phyloP scores from a whole-genome alignment of 1,140 invertebrate genomes.

The Ylistrum balloti region DNA sequence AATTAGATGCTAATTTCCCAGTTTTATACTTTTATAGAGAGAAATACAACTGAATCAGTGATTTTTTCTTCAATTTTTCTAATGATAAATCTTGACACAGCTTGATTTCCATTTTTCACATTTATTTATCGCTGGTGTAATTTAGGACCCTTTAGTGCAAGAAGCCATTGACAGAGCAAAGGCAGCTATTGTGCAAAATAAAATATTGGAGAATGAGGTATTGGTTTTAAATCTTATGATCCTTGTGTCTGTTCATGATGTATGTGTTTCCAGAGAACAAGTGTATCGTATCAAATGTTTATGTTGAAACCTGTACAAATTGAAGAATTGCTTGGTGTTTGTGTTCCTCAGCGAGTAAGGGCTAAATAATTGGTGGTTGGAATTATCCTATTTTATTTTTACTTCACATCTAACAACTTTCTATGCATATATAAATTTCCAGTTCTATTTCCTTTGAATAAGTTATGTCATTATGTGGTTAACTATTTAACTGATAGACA shows the following conservation, averaged over 20 bases:
- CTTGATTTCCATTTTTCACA: background rate
- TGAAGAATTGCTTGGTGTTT: too few relatives aligned
- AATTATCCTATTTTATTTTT: too few relatives aligned
- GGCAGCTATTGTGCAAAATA: background rate
- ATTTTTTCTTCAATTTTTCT: background rate
- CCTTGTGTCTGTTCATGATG: background rate
- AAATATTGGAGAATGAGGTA: background rate
- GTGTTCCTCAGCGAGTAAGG: too few relatives aligned
- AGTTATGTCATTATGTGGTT: too few relatives aligned
- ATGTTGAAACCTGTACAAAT: too few relatives aligned
- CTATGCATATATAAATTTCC: too few relatives aligned
- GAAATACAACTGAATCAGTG: too few relatives aligned
- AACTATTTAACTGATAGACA: too few relatives aligned
- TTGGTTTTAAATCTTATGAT: background rate
- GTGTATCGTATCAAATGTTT: too few relatives aligned
- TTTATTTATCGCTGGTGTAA: background rate
- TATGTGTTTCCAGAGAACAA: background rate
- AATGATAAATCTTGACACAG: background rate
- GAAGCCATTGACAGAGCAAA: background rate
- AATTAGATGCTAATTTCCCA: background rate
- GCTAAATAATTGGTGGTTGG: too few relatives aligned
- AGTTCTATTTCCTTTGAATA: too few relatives aligned
- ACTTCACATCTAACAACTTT: too few relatives aligned
- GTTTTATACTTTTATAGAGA: background rate
- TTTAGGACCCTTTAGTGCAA: conserved; percentile 1